Evolutionary conservation across 2,797 vertebrate genomes (phyloP), one percentile per base, ranked within the genome.

Genomic region (Threskiornis aethiopicus): DNA sequence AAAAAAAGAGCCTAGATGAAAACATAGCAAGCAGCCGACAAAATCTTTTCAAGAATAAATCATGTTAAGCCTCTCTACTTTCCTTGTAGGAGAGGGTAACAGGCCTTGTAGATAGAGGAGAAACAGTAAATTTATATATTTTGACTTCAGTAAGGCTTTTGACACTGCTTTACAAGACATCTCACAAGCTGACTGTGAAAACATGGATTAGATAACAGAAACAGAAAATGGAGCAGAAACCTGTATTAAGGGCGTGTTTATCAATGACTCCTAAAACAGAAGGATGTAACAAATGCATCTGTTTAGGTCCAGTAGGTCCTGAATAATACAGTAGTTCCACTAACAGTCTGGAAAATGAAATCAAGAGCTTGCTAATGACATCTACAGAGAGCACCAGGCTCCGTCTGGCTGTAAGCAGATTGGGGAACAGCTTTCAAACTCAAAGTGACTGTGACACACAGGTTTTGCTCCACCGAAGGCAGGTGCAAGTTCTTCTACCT

Each of bases 391-490:
- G 33, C 39, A 86, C 5, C 17, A 61, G 58, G 31, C 51, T 75
- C 90, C 0, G 1, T 89, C 95, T 91, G 83, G 41, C 72, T 75
- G 7, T 79, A 82, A 94, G 25, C 93, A 94, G 90, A 84, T 58
- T 89, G 90, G 44, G 6, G 49, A 96, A 93, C 91, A 95, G 96
- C 84, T 96, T 96, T 94, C 49, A 76, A 82, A 92, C 42, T 92
- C 15, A 13, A 94, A 94, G 49, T 89, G 72, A 42, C 41, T 75
- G 77, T 84, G 79, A 89, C 77, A 90, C 24, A 84, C 29, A 72
- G 33, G 66, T 84, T 92, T 90, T 62, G 39, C 65, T 90, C 62
- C 66, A 76, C 41, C 49, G 62, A 84, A 84, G 77, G 83, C 83
- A 92, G 70, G 71, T 95, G 83, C 39, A 81, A 84, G 44, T 58